Evolutionary conservation across 2,888 invertebrate species (phyloP).

Genomic region (Apamea anceps): DNA sequence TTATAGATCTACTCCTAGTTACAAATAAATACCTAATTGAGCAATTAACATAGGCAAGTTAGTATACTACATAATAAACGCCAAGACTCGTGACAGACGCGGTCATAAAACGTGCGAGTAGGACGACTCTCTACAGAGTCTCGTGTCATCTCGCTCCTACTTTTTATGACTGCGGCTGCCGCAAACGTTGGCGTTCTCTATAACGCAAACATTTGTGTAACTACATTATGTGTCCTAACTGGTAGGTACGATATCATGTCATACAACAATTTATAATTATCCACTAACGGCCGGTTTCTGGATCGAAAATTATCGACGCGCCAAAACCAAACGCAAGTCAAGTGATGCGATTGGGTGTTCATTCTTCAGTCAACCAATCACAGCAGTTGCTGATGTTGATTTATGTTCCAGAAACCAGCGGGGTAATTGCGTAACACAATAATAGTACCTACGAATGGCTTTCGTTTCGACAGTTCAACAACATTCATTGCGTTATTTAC

Average conservation of each 20-base stretch:
- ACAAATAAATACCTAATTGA: slow-evolving; percentile 77
- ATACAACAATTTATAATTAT: slow-evolving; percentile 52
- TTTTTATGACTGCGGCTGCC: neutral
- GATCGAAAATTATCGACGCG: neutral
- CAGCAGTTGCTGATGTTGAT: neutral
- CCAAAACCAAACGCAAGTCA: neutral
- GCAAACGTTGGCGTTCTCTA: slow-evolving; percentile 7
- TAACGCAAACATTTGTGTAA: slow-evolving; percentile 72
- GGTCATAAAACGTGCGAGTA: slow-evolving; percentile 2
- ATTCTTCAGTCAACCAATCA: neutral
- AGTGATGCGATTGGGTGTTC: neutral
- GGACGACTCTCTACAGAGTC: neutral
- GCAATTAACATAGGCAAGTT: slow-evolving; percentile 71
- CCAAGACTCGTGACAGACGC: neutral
- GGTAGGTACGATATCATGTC: slow-evolving; percentile 77
- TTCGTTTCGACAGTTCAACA: neutral
- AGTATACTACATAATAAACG: slow-evolving; percentile 52
- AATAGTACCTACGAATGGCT: neutral
- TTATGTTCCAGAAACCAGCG: neutral
- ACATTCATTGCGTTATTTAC: neutral
- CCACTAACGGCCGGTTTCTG: slow-evolving; percentile 3
- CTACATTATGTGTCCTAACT: slow-evolving; percentile 70
- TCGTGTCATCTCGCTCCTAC: neutral
- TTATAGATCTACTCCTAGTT: slow-evolving; percentile 56
- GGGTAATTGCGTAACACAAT: neutral